Evolutionary conservation across 2,113 vertebrate species (phyloP), one percentile per base, ranked within the genome.

Genomic region (Charadrius vociferus): DNA sequence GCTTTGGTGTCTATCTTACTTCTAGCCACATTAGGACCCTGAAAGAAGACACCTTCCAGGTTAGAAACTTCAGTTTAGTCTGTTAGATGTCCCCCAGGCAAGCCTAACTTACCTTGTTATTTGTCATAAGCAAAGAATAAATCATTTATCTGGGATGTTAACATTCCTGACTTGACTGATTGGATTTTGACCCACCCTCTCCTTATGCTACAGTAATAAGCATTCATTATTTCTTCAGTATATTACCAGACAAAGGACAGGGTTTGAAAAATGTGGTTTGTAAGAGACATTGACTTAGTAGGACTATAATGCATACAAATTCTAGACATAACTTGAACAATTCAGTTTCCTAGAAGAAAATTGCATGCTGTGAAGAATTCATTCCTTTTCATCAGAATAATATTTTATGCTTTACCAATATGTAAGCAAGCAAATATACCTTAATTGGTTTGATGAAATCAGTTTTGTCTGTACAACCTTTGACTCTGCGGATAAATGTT

Each of bases 1-100:
- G 15, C 6, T 26, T 73, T 61, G 20, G 8, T 56, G 24, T 70
- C 39, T 72, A 1, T 77, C 39, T 70, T 6, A 20, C n/a, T 9
- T 53, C 19, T 49, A 50, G 16, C 18, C 9, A 45, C 0, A 0
- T 10, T 29, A 36, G 22, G 37, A 71, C 66, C 34, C 4, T 6
- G 22, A 86, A 58, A 34, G 58, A 55, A 41, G 14, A 37, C 41
- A 20, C 5, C 6, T 74, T 49, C 49, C 37, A 75, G 1, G 2
- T 61, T 61, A 77, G 4, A 9, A 72, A 14, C 26, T 63, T 81
- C 0, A 0, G 15, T 90, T 84, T 55, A 79, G 7, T 47, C 39
- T 43, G 11, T 32, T 80, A 72, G n/a, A 50, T 72, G 9, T 71
- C 8, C 9, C 22, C 43, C 34, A 10, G 81, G 20, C 17, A 83